These are phyloP conservation scores for Herpailurus yagouaroundi DNA, from an alignment of 2,113 vertebrate species.

Conservation along the genomic window DNA sequence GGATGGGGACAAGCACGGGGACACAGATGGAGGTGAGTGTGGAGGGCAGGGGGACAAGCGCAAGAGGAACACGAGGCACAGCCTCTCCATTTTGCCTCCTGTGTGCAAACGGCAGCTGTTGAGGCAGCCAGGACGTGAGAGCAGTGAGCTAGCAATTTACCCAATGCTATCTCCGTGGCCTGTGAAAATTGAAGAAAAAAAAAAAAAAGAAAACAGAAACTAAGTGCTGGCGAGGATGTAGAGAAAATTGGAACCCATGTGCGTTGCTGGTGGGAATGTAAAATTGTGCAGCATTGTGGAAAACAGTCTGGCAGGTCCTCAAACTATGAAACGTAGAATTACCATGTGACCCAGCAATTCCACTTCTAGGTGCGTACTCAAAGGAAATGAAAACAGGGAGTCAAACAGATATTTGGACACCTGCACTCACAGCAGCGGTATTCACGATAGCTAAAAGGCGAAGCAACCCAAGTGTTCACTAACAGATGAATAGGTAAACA, in stretches of 20 bases:
- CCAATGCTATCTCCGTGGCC: neutral
- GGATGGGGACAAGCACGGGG: neutral
- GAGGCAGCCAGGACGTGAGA: neutral
- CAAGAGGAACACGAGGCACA: neutral
- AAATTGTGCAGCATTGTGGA: neutral
- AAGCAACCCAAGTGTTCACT: neutral
- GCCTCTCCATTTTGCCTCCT: neutral
- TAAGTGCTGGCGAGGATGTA: neutral
- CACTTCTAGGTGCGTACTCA: neutral
- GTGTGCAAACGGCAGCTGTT: rapidly evolving
- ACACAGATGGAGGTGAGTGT: neutral
- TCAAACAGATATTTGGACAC: neutral
- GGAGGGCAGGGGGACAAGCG: neutral
- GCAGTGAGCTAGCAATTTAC: neutral
- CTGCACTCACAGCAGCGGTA: neutral
- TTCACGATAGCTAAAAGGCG: neutral
- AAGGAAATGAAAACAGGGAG: neutral
- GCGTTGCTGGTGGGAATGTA: neutral
- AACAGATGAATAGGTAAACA: neutral
- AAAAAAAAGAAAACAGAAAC: neutral
- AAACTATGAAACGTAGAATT: neutral
- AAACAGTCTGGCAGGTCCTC: neutral
- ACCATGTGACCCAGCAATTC: neutral
- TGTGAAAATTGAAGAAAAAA: neutral
- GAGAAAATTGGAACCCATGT: neutral